A percentile compares a stretch with the other conserved stretches of the same genome.
phyloP scores from a whole-genome alignment of 2,113 vertebrate genomes.

The Gorsachius goisagi region DNA sequence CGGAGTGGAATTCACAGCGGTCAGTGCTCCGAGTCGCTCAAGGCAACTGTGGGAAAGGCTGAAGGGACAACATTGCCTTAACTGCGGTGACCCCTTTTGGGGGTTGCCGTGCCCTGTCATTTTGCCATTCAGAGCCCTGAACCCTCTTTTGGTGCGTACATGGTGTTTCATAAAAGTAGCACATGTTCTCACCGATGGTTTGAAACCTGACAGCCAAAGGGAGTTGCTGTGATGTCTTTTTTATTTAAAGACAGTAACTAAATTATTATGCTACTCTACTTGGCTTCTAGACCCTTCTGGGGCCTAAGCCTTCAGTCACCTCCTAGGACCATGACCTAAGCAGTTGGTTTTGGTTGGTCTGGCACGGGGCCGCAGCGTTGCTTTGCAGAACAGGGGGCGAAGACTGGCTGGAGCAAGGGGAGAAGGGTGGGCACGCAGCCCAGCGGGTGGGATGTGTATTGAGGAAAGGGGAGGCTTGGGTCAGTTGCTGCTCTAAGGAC shows the following conservation, averaged over 20 bases:
- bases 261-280: not conserved
- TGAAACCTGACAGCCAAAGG: not conserved
- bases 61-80: not conserved
- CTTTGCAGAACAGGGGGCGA: not conserved
- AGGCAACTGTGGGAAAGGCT: not conserved
- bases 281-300: not conserved
- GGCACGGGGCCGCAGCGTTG: not conserved
- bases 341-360: not conserved
- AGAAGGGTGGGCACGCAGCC: not conserved
- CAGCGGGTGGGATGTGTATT: not conserved
- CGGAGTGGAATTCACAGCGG: not conserved
- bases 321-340: not conserved
- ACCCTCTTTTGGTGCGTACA: not conserved
- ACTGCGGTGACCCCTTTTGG: not conserved
- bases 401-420: not conserved
- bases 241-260: not conserved
- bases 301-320: not conserved
- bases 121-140: not conserved
- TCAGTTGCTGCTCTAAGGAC: not conserved
- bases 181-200: not conserved
- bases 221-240: not conserved
- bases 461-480: not conserved
- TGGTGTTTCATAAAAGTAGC: not conserved
- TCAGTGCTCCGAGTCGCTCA: not conserved
- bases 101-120: not conserved